A percentile compares a stretch with the other conserved stretches of the same genome.
These are phyloP conservation scores for Perithous albicinctus DNA, from an alignment of 2,888 invertebrate species.

Conservation along the genomic window DNA sequence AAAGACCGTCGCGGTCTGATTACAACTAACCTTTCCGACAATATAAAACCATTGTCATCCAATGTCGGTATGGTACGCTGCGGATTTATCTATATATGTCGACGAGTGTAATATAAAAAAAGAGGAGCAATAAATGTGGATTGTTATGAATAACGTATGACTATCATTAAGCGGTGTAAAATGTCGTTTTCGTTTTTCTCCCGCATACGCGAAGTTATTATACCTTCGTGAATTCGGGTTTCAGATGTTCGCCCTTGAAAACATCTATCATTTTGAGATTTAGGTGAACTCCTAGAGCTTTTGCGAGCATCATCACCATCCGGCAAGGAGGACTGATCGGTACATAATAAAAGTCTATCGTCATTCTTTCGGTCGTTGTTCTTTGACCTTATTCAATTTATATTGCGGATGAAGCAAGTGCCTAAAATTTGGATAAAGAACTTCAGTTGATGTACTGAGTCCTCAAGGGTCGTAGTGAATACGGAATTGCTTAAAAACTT, in stretches of 20 bases:
- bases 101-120: slow-evolving; percentile 3
- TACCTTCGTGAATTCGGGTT: slow-evolving; percentile 89
- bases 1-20: background rate
- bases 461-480: too few relatives aligned
- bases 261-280: slow-evolving; percentile 88
- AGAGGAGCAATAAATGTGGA: background rate
- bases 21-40: slow-evolving; percentile 89
- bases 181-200: background rate
- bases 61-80: slow-evolving; percentile 94
- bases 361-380: slow-evolving; percentile 56
- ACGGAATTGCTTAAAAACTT: too few relatives aligned
- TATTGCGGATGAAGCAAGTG: background rate
- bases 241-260: slow-evolving; percentile 87
- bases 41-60: slow-evolving; percentile 91
- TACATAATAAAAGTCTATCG: slow-evolving; percentile 88
- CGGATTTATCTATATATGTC: slow-evolving; percentile 89
- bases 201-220: background rate
- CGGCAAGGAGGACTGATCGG: slow-evolving; percentile 89
- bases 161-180: slow-evolving; percentile 8
- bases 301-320: slow-evolving; percentile 88
- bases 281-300: slow-evolving; percentile 88
- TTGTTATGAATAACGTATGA: background rate
- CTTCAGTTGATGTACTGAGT: too few relatives aligned
- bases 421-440: background rate
- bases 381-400: background rate